Base-by-base conservation (phyloP, 2,888 invertebrate species). In the Drosophila meridionalis region DNA sequence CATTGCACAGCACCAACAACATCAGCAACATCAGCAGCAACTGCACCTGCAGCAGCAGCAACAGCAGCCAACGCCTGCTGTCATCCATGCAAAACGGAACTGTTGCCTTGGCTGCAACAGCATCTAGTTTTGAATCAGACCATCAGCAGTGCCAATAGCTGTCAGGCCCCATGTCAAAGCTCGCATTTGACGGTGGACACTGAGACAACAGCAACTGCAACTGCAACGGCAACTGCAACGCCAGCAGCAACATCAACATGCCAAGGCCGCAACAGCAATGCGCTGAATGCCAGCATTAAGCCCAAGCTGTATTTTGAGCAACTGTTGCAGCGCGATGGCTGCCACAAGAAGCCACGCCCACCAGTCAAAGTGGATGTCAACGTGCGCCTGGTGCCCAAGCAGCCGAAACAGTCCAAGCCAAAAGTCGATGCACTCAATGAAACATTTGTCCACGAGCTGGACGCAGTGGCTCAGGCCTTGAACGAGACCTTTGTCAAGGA, bases 351-450 rank as follows among this genome's bases (percentile, higher is more conserved):
- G 72, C 83, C 82, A 50, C 89, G 91, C 0, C 83, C 84, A 93
- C 96, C 96, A 62, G 95, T 96, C 84, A 96, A 96, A 94, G 95
- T 96, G 93, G 96, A 96, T 92, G 96, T 96, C 90, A 96, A 95
- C 93, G 96, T 96, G 76, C 96, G 96, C 92, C 94, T 96, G 92
- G 95, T 96, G 92, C 95, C 96, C 74, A 96, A 96, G 76, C 45
- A 43, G 28, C 2, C 43, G 14, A 58, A 58, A 12, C 45, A 45
- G 75, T 55, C 70, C 1, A 74, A 69, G 61, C 40, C 66, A 9
- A 78, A 74, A 73, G 68, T 59, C 55, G 68, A 20, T 12, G 67
- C 32, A 14, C 61, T 89, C 0, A 85, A 89, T 36, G 83, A 89
- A 26, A 87, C 78, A 5, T 89, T 87, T 52, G 79, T 89, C 7